phyloP scores from a whole-genome alignment of 2,113 vertebrate species.

The Procavia capensis region DNA sequence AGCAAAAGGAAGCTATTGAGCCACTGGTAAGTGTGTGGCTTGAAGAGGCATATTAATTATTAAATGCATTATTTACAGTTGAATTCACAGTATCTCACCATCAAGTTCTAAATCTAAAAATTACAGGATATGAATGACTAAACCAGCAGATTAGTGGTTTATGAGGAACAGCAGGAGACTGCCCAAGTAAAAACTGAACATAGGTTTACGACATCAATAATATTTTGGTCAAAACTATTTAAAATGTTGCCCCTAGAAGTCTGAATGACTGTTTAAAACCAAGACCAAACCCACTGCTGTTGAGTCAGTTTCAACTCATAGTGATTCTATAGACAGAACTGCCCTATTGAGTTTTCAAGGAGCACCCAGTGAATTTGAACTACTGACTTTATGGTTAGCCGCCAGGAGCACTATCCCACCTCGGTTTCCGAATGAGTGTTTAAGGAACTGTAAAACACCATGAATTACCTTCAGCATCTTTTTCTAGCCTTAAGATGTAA shows the following conservation, averaged over 20 bases:
- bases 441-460: not conserved
- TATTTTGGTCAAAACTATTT: conserved; percentile 12
- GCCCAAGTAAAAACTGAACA: not conserved
- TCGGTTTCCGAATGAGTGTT: conserved; percentile 1
- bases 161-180: not conserved
- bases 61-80: conserved; percentile 58
- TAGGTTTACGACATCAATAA: not conserved
- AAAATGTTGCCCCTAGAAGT: not conserved
- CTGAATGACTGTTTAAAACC: conserved; percentile 9
- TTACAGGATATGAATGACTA: not conserved
- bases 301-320: too few species aligned
- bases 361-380: too few species aligned
- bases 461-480: not conserved
- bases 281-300: too few species aligned
- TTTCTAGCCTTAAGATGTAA: not conserved
- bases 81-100: not conserved
- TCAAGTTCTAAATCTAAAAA: conserved; percentile 42
- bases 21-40: not conserved
- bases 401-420: too few species aligned
- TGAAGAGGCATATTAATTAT: conserved; percentile 17
- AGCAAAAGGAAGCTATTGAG: conserved; percentile 17
- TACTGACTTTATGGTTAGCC: too few species aligned
- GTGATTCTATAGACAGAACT: too few species aligned
- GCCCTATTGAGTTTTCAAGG: too few species aligned
- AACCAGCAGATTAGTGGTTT: not conserved